Conservation (phyloP, 2,888 invertebrate species). For the Dimorphilus gyrociliatus region DNA sequence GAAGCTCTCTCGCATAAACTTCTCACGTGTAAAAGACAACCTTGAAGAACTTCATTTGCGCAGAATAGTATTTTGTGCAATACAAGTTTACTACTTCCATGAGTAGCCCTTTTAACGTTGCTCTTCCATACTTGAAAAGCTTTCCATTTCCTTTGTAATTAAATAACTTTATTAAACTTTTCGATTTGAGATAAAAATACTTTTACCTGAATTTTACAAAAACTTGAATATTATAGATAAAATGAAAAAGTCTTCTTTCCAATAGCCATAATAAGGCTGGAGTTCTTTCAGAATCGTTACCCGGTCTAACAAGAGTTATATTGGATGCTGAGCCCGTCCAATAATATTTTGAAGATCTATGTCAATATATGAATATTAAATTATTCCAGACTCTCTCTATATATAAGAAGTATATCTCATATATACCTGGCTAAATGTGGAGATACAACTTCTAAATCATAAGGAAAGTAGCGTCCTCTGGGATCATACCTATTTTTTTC, state of each 20-base stretch:
- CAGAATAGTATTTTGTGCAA: constrained; percentile 23
- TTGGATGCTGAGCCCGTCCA: constrained; percentile 32
- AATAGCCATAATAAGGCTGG: constrained; percentile 32
- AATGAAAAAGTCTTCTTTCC: constrained; percentile 27
- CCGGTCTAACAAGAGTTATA: constrained; percentile 21
- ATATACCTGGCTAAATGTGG: constrained; percentile 23
- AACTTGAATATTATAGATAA: constrained; percentile 21
- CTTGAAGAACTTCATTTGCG: constrained; percentile 33
- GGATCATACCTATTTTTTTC: constrained; percentile 17
- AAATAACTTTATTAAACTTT: not conserved
- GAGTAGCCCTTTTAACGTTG: constrained; percentile 15
- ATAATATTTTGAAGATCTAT: constrained; percentile 21
- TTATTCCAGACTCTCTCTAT: no score
- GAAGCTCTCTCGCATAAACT: constrained; percentile 29
- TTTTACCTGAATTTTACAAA: constrained; percentile 27
- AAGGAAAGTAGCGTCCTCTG: constrained; percentile 27
- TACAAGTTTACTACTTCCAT: no score
- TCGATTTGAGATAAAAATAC: not conserved
- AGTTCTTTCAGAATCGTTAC: constrained; percentile 17
- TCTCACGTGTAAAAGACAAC: constrained; percentile 29
- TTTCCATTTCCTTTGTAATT: constrained; percentile 20
- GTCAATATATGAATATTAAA: no score
- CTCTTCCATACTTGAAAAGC: constrained; percentile 27
- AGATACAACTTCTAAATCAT: constrained; percentile 31
- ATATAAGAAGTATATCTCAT: not conserved